Evolutionary conservation across 2,888 invertebrate species (phyloP).

Genomic region (Zaprionus bogoriensis): DNA sequence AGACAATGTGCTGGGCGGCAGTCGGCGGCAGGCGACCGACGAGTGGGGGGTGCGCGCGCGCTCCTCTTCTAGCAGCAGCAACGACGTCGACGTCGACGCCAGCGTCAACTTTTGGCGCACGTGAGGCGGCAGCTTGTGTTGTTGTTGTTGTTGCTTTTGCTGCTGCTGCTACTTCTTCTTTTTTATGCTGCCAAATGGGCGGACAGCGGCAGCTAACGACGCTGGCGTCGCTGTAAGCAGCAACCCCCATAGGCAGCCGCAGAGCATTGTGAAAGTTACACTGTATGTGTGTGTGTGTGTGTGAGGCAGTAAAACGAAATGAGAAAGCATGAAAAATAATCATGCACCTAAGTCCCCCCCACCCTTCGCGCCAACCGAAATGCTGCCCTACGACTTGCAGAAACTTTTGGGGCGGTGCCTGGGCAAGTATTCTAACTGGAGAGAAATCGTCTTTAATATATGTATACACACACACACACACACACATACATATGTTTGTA

Average conservation of each 20-base stretch:
- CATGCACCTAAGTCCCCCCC: slow-evolving; percentile 39
- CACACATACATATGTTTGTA: neutral
- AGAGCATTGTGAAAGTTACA: slow-evolving; percentile 66
- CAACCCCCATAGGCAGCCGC: slow-evolving; percentile 57
- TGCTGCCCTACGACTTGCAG: slow-evolving; percentile 27
- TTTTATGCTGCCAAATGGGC: slow-evolving; percentile 17
- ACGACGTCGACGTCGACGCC: slow-evolving; percentile 7
- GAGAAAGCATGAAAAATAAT: slow-evolving; percentile 76
- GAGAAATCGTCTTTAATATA: slow-evolving; percentile 47
- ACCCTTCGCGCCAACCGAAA: neutral
- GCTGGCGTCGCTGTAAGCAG: slow-evolving; percentile 37
- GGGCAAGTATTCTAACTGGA: slow-evolving; percentile 60
- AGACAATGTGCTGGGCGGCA: slow-evolving; percentile 78
- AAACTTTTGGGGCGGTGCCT: slow-evolving; percentile 72
- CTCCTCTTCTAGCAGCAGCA: neutral
- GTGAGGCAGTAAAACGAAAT: slow-evolving; percentile 67
- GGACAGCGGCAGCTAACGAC: slow-evolving; percentile 9
- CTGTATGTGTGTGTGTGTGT: slow-evolving; percentile 28
- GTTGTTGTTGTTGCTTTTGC: slow-evolving; percentile 10
- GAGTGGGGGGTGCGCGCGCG: neutral
- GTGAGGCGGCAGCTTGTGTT: slow-evolving; percentile 45
- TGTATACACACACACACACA: slow-evolving; percentile 8
- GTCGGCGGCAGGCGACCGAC: slow-evolving; percentile 8
- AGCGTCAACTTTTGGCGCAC: slow-evolving; percentile 53
- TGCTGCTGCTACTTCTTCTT: neutral